phyloP scores from a whole-genome alignment of 2,797 vertebrate species.

The Pachyuromys duprasi region DNA sequence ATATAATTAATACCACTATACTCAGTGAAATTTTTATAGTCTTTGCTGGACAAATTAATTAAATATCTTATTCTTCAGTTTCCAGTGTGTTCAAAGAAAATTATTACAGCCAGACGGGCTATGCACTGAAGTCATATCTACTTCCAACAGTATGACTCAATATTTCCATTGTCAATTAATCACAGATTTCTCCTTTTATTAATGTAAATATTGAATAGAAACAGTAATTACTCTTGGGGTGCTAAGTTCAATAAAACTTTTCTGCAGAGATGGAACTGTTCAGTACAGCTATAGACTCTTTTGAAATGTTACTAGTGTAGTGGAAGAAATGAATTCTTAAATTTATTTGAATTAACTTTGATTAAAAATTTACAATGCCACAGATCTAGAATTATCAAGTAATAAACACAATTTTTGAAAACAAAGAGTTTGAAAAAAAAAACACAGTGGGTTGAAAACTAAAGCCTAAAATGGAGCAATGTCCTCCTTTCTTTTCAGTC shows the following conservation, averaged over 20 bases:
- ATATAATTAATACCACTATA: background rate
- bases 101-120: background rate
- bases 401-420: background rate
- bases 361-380: slow-evolving; percentile 15
- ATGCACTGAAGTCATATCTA: background rate
- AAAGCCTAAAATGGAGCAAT: background rate
- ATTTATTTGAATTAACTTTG: slow-evolving; percentile 16
- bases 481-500: slow-evolving; percentile 86
- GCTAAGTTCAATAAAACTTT: background rate
- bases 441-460: background rate
- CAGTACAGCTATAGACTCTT: background rate
- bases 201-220: background rate
- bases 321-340: slow-evolving; percentile 1
- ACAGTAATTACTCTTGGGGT: slow-evolving; percentile 26
- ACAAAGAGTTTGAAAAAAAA: background rate
- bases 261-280: background rate
- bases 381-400: background rate
- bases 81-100: slow-evolving; percentile 21
- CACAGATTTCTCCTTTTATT: background rate
- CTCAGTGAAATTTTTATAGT: slow-evolving; percentile 20
- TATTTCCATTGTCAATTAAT: background rate
- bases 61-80: background rate
- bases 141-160: background rate
- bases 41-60: background rate
- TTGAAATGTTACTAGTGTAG: background rate